These are phyloP conservation scores for Coendou prehensilis DNA, from an alignment of 2,797 vertebrate species.

Conservation along the genomic window DNA sequence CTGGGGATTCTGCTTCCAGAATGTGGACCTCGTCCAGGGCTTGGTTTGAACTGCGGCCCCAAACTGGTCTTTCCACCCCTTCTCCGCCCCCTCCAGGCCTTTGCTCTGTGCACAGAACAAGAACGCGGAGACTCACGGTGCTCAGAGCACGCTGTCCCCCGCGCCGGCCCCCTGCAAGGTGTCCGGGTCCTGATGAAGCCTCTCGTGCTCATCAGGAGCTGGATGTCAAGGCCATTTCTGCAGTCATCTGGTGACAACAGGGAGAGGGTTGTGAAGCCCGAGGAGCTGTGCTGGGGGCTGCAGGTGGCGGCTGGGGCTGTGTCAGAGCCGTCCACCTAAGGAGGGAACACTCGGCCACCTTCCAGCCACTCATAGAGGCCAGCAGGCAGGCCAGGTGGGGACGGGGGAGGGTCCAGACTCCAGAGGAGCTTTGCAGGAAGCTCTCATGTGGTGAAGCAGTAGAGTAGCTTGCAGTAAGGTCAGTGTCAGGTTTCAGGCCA, in stretches of 20 bases:
- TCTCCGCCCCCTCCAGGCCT: background rate
- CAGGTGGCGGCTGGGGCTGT: fast-evolving
- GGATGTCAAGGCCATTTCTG: fast-evolving
- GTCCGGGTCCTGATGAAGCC: background rate
- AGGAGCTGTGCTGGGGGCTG: background rate
- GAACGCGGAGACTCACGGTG: no score
- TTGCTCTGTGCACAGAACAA: background rate
- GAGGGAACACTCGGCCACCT: background rate
- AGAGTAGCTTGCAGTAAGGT: background rate
- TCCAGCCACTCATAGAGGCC: background rate
- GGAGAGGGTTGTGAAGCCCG: fast-evolving
- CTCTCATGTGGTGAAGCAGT: background rate
- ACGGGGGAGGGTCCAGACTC: no score
- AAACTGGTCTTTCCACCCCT: background rate
- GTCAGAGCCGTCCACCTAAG: background rate
- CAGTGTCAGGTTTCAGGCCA: background rate
- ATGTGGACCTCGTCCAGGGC: background rate
- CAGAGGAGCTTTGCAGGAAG: background rate
- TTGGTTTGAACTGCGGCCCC: background rate
- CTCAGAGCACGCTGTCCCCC: no score
- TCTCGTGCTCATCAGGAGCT: fast-evolving
- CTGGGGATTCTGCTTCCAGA: background rate
- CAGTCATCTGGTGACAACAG: fast-evolving
- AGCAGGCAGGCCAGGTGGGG: no score
- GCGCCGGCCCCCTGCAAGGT: background rate